These are phyloP conservation scores for Melipona quadrifasciata DNA, from an alignment of 1,140 invertebrate species.

Conservation along the genomic window DNA sequence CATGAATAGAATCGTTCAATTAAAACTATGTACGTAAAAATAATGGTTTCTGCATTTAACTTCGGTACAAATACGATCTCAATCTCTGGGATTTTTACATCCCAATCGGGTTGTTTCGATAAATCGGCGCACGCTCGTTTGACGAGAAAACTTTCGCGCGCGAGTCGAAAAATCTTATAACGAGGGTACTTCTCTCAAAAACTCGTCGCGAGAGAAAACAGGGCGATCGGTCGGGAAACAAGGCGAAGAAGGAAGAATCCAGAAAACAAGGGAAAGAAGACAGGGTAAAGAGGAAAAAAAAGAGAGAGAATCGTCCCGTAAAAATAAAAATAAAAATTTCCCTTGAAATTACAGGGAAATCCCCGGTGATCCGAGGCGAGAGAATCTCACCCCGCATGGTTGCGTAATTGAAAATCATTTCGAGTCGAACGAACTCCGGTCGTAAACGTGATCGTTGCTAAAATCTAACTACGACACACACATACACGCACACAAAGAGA, in stretches of 20 bases:
- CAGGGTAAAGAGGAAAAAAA: background rate
- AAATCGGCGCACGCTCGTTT: background rate
- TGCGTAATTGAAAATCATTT: slow-evolving; percentile 9
- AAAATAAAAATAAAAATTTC: no score
- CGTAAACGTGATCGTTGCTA: background rate
- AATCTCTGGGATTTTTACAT: background rate
- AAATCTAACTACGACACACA: background rate
- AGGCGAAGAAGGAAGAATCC: background rate
- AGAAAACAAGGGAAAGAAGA: background rate
- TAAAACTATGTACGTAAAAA: no score
- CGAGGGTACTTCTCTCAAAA: background rate
- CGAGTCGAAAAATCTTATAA: no score
- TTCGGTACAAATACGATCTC: no score
- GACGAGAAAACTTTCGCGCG: no score
- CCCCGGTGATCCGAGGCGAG: background rate
- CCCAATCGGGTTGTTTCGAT: background rate
- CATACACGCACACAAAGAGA: no score
- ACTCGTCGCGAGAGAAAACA: background rate
- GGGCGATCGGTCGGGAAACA: background rate
- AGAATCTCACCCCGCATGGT: background rate
- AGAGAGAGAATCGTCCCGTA: no score
- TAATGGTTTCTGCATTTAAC: no score
- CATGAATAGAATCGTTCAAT: no score
- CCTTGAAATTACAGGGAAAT: background rate
- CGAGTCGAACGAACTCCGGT: background rate